A percentile compares a stretch with the other conserved stretches of the same genome.
Conservation (phyloP, 1,140 invertebrate genomes). For the Euschistus heros region DNA sequence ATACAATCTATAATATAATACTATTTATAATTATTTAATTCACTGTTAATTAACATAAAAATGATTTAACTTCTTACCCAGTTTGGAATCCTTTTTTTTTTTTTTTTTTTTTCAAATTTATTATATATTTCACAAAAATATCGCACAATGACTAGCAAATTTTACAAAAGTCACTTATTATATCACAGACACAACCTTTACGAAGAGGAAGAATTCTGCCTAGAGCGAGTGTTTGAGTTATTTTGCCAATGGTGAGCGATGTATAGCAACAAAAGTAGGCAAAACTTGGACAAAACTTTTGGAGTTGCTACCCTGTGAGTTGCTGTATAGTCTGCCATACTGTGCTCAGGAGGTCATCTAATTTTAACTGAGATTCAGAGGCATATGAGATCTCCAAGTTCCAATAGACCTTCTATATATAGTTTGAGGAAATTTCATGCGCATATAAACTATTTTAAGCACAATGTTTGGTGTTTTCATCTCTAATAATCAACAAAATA, state of each 20-base stretch:
- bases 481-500: background rate
- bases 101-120: too few species aligned
- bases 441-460: constrained; percentile 7
- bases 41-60: too few species aligned
- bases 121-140: too few species aligned
- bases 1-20: too few species aligned
- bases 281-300: constrained; percentile 17
- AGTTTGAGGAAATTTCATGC: constrained; percentile 4
- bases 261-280: constrained; percentile 18
- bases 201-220: background rate
- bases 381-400: constrained; percentile 3
- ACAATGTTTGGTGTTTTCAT: background rate
- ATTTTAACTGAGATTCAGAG: background rate
- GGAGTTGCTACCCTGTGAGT: constrained; percentile 18
- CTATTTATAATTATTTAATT: too few species aligned
- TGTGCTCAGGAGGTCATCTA: constrained; percentile 2
- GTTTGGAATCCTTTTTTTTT: too few species aligned
- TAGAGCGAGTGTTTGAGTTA: background rate
- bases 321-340: constrained; percentile 24
- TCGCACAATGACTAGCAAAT: too few species aligned
- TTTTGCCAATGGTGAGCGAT: constrained; percentile 18
- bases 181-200: too few species aligned
- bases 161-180: too few species aligned
- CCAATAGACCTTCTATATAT: background rate
- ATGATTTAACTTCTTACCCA: too few species aligned